These are phyloP conservation scores for Drosophila mercatorum DNA, from an alignment of 2,888 invertebrate genomes.

Conservation along the genomic window DNA sequence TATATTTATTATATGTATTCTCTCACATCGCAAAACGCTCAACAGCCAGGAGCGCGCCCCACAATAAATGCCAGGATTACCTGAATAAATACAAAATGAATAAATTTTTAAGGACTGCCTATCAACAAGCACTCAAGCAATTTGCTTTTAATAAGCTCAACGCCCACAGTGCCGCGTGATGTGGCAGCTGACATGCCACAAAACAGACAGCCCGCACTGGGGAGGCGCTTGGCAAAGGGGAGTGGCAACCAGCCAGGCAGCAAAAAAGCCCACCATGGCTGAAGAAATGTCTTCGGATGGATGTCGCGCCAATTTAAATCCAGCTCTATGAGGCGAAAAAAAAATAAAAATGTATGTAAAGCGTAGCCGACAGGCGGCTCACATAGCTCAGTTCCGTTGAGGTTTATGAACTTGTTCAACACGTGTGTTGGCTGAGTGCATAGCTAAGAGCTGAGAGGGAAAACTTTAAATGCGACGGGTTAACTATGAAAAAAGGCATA, in stretches of 20 bases:
- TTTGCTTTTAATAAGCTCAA: constrained; percentile 56
- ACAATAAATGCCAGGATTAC: constrained; percentile 16
- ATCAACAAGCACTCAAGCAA: constrained; percentile 41
- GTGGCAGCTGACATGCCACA: constrained; percentile 58
- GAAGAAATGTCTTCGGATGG: constrained; percentile 65
- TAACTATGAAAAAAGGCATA: constrained; percentile 44
- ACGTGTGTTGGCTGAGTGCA: constrained; percentile 49
- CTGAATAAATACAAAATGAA: constrained; percentile 35
- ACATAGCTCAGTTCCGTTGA: constrained; percentile 36
- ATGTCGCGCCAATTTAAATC: constrained; percentile 44
- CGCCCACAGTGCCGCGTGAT: constrained; percentile 64
- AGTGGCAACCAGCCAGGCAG: constrained; percentile 9
- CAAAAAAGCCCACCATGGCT: constrained; percentile 19
- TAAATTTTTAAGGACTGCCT: constrained; percentile 39
- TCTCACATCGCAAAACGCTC: neutral
- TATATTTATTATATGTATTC: neutral
- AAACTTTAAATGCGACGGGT: constrained; percentile 35
- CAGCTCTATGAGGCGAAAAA: constrained; percentile 14
- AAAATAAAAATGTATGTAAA: constrained; percentile 14
- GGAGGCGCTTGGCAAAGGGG: constrained; percentile 6
- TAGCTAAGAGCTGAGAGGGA: constrained; percentile 9
- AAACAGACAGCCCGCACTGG: constrained; percentile 19
- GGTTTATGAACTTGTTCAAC: constrained; percentile 72
- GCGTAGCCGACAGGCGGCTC: constrained; percentile 20
- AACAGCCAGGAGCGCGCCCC: too few species aligned